phyloP scores from a whole-genome alignment of 2,797 vertebrate species.

The Brachyalestes nurse region DNA sequence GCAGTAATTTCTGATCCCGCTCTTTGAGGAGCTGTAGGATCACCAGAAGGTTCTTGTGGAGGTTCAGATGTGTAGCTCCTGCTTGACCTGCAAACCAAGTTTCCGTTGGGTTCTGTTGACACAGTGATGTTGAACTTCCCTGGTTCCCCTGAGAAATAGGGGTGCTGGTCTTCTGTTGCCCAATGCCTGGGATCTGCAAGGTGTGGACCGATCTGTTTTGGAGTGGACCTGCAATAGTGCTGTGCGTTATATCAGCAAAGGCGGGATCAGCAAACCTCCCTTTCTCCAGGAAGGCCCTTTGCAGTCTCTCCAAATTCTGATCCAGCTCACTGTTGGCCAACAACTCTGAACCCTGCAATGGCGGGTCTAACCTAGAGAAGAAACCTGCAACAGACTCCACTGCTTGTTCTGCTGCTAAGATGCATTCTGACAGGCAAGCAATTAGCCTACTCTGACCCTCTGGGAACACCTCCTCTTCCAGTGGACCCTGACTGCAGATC shows the following conservation, averaged over 20 bases:
- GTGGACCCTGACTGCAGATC: slow-evolving; percentile 19
- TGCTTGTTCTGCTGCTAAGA: slow-evolving; percentile 70
- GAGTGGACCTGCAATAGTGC: slow-evolving; percentile 38
- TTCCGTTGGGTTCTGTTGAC: slow-evolving; percentile 9
- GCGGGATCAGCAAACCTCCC: slow-evolving; percentile 49
- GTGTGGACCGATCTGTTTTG: slow-evolving; percentile 3
- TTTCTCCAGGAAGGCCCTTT: slow-evolving; percentile 67
- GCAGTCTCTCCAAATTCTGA: slow-evolving; percentile 72
- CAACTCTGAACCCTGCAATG: slow-evolving; percentile 38
- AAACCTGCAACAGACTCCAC: slow-evolving; percentile 69
- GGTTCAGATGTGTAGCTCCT: slow-evolving; percentile 49
- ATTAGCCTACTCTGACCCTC: slow-evolving; percentile 46
- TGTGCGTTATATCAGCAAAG: slow-evolving; percentile 17
- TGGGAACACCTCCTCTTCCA: slow-evolving; percentile 8
- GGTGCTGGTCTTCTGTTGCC: slow-evolving; percentile 49
- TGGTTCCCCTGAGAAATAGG: slow-evolving; percentile 39
- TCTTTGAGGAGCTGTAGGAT: slow-evolving; percentile 72
- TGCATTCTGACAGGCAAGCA: slow-evolving; percentile 67
- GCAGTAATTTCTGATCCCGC: slow-evolving; percentile 60
- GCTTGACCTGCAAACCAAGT: not conserved
- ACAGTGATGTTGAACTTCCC: not conserved
- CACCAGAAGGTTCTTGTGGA: slow-evolving; percentile 66
- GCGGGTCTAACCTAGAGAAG: slow-evolving; percentile 56
- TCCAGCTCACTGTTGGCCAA: slow-evolving; percentile 61
- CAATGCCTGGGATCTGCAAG: not conserved